Evolutionary conservation across 2,888 invertebrate species (phyloP).

Genomic region (Drosophila borborema): DNA sequence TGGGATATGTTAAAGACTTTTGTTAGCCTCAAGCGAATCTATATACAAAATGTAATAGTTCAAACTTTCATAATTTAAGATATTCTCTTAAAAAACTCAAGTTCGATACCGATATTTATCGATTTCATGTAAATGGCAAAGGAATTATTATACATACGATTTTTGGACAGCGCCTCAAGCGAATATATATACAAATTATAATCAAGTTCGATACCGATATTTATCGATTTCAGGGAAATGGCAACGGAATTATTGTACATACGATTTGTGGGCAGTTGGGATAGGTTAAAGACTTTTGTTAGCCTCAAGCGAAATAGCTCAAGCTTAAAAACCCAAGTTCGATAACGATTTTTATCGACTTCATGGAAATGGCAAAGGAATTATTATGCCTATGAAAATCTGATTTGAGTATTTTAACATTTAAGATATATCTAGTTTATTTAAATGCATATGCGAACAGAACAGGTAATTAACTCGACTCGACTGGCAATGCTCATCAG

Average conservation of each 20-base stretch:
- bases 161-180: no score
- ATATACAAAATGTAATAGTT: background rate
- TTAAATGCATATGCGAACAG: background rate
- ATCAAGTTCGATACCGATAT: background rate
- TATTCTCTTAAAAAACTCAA: background rate
- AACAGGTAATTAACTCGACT: no score
- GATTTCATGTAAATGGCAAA: background rate
- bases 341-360: background rate
- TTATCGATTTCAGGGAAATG: background rate
- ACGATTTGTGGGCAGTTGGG: no score
- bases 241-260: no score
- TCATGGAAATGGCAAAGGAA: background rate
- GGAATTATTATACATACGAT: no score
- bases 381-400: background rate
- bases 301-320: background rate
- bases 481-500: background rate
- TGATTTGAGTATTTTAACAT: background rate
- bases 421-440: background rate
- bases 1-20: background rate
- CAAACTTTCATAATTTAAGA: background rate
- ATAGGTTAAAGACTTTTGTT: no score
- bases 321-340: background rate
- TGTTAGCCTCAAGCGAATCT: background rate
- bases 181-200: no score
- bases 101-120: background rate